Base-by-base conservation (phyloP, 2,113 vertebrate species). In the Chaetodon auriga region DNA sequence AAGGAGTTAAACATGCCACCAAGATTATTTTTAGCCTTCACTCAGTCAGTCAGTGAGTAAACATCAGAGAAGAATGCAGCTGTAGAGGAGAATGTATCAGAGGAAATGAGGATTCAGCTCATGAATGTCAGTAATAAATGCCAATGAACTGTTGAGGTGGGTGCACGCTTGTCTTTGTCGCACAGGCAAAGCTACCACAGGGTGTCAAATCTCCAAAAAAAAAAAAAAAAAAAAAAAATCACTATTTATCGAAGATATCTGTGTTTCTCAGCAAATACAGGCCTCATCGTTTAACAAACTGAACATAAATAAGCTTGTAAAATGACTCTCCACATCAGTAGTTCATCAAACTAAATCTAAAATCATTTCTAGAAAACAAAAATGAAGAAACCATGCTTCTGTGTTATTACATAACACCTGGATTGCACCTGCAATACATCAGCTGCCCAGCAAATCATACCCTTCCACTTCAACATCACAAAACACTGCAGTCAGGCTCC, bases 1-100 rank as follows among this genome's bases (percentile, higher is more conserved):
- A 62, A 45, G 48, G 41, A 79, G 72, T 84, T 78, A 18, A 76
- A 89, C 5, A 64, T 80, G 63, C 25, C 51, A 63, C 45, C 16
- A 15, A 57, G 45, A 63, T 35, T 66, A 66, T 86, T 65, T 90
- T 89, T 61, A 78, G 80, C 30, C 13, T 74, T 64, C 15, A 69
- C 7, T 83, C 13, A 14, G 30, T n/a, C n/a, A 71, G 61, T 66
- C 35, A 55, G 43, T 62, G 62, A 69, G 64, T 77, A 77, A 80
- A 82, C n/a, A 83, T 48, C 51, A 43, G 10, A 70, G 23, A 69
- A 51, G 35, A 80, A 53, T 73, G 57, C 35, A 70, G 64, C 69
- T 79, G 30, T 63, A 63, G 43, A 36, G 41, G 10, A 46, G 19
- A 86, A 46, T 45, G n/a, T 68, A 72, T 23, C 57, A 43, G 68